Conservation (phyloP, 2,888 invertebrate species). For the Athalia rosae region DNA sequence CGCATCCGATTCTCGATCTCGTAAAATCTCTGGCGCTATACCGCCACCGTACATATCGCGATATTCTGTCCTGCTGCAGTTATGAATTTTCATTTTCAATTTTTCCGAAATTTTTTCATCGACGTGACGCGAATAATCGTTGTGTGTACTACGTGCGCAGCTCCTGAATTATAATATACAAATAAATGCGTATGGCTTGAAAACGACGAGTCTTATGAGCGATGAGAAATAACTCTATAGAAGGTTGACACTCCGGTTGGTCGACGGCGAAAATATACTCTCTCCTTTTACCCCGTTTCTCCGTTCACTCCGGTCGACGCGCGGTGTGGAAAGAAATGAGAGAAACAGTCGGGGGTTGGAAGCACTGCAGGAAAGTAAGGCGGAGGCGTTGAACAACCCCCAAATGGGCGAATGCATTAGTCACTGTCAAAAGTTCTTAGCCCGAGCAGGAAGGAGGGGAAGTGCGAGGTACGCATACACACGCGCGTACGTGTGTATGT, state of each 20-base stretch:
- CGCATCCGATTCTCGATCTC: no score
- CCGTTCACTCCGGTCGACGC: conserved; percentile 19
- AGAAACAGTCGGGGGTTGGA: background rate
- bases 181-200: background rate
- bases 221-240: conserved; percentile 13
- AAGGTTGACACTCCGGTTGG: conserved; percentile 29
- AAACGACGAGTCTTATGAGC: conserved; percentile 18
- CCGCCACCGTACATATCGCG: no score
- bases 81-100: no score
- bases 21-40: no score
- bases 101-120: no score
- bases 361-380: conserved; percentile 37
- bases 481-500: no score
- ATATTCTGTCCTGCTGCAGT: no score
- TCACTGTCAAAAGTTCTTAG: conserved; percentile 38
- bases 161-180: no score
- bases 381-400: conserved; percentile 32
- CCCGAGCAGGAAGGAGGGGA: background rate
- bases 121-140: no score
- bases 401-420: conserved; percentile 38
- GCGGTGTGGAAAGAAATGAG: background rate
- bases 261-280: conserved; percentile 17
- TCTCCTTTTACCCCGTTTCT: no score
- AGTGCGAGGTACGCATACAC: background rate
- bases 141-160: no score